These are phyloP conservation scores for Naja naja DNA, from an alignment of 2,113 vertebrate species.

Conservation along the genomic window DNA sequence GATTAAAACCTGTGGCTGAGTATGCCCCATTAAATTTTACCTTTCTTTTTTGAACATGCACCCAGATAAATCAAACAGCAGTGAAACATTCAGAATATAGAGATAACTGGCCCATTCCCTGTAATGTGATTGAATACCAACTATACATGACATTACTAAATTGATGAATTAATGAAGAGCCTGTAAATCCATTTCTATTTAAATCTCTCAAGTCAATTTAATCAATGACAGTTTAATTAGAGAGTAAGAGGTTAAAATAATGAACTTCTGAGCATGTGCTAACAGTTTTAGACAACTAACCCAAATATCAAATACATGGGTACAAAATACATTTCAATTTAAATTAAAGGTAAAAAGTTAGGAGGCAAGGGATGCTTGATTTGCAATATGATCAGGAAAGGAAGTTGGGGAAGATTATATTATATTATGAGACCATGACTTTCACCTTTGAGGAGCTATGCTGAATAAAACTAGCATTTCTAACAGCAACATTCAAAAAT, in stretches of 20 bases:
- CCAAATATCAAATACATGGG: not conserved
- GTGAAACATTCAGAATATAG: not conserved
- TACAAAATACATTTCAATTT: not conserved
- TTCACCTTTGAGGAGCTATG: not conserved
- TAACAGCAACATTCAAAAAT: not conserved
- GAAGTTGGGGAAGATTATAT: not conserved
- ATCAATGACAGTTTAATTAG: not conserved
- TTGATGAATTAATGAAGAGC: not conserved
- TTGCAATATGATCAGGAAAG: not conserved
- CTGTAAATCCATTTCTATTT: not conserved
- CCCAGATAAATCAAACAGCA: not conserved
- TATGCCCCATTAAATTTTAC: not conserved
- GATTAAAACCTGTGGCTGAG: not conserved
- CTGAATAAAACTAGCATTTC: not conserved
- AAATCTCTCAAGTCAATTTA: not conserved
- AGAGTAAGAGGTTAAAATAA: not conserved
- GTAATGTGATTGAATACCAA: not conserved
- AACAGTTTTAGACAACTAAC: not conserved
- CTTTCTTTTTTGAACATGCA: not conserved
- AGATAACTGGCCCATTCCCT: not conserved
- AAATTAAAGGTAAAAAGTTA: not conserved
- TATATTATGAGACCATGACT: not conserved
- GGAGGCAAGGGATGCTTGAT: not conserved
- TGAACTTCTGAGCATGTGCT: not conserved
- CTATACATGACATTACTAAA: not conserved